Percentiles rank a stretch among this genome's conserved stretches.
phyloP scores from a whole-genome alignment of 2,113 vertebrate genomes.

The Tretioscincus oriximinensis region DNA sequence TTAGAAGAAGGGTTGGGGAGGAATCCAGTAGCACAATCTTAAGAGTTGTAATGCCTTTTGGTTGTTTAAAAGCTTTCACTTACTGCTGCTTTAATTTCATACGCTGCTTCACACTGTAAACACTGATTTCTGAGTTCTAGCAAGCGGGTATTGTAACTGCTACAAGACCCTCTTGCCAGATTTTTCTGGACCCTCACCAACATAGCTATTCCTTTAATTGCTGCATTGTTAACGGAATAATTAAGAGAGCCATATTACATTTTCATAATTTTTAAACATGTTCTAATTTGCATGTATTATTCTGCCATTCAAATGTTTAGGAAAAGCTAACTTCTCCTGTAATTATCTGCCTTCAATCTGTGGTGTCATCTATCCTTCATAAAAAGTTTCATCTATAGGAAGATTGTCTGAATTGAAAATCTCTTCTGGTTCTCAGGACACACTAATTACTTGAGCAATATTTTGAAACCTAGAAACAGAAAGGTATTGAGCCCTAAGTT shows the following conservation, averaged over 20 bases:
- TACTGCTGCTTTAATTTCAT: conserved; percentile 22
- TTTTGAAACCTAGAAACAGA: no score
- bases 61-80: background rate
- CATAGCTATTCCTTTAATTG: no score
- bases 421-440: no score
- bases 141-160: no score
- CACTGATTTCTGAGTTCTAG: conserved; percentile 25
- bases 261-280: conserved; percentile 12
- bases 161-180: no score
- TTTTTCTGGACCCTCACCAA: no score
- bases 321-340: background rate
- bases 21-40: conserved; percentile 20
- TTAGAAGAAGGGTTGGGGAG: conserved; percentile 34
- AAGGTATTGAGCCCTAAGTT: no score
- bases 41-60: conserved; percentile 34
- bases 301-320: background rate
- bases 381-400: no score
- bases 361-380: no score
- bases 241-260: background rate
- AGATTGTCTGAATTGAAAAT: no score
- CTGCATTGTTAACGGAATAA: conserved; percentile 12
- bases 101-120: conserved; percentile 10
- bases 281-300: background rate
- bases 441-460: no score
- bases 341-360: no score